Conservation (phyloP, 2,797 vertebrate species). For the Dromococcyx pavoninus region DNA sequence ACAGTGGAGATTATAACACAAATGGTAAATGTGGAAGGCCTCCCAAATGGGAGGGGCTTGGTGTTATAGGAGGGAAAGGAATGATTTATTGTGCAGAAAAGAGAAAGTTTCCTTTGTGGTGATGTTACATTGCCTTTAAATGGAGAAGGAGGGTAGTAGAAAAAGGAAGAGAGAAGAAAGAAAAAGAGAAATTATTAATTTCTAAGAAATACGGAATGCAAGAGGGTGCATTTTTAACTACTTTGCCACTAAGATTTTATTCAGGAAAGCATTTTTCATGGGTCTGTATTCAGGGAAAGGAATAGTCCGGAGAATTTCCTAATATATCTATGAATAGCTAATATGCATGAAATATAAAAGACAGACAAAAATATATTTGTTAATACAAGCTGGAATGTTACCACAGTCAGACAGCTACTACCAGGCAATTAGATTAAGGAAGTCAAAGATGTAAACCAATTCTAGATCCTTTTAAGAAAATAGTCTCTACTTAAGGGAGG, state of each 20-base stretch:
- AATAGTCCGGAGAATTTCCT: constrained; percentile 7
- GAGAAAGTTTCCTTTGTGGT: constrained; percentile 32
- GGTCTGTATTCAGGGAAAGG: neutral
- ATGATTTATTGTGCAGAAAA: constrained; percentile 27
- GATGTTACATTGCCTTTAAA: constrained; percentile 25
- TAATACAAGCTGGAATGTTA: constrained; percentile 13
- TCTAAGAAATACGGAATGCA: neutral
- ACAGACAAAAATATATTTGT: neutral
- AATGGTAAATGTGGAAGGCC: constrained; percentile 32
- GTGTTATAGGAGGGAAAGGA: neutral
- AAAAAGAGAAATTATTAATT: neutral
- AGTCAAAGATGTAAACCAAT: neutral
- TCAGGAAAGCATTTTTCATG: neutral
- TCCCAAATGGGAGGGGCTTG: neutral
- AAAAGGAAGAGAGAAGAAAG: neutral
- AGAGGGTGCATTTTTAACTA: constrained; percentile 7
- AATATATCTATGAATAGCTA: constrained; percentile 13
- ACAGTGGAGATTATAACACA: constrained; percentile 53
- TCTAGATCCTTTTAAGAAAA: neutral
- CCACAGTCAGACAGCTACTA: neutral
- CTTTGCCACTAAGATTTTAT: constrained; percentile 16
- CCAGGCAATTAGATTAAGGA: constrained; percentile 12
- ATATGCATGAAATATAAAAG: neutral
- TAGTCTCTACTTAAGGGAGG: neutral
- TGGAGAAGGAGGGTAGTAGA: neutral